Evolutionary conservation across 2,888 invertebrate species (phyloP), one percentile per base, ranked within the genome.

Genomic region (Cataglyphis rosenhaueri): DNA sequence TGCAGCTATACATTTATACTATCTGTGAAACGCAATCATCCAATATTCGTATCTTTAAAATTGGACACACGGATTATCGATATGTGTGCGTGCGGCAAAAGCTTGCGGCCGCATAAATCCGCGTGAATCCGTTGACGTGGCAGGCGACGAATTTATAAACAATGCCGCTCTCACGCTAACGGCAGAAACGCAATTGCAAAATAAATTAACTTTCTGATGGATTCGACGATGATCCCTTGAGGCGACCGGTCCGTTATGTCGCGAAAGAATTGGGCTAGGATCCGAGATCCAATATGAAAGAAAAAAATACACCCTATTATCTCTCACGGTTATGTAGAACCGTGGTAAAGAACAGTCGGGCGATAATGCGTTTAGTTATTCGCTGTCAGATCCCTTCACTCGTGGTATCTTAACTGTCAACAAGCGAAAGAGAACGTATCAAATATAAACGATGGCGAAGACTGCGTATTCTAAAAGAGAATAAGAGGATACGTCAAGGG

Each of bases 1-100:
- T 76, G 86, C 83, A 41, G 68, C 41, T 68, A 68, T 83, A 87
- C 79, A 86, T 88, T 89, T 89, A 89, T 91, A 91, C 89, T 88
- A 44, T n/a, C 48, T 92, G 92, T 92, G 92, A 92, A 92, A 88
- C 81, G 88, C 86, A 86, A 75, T 74, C 82, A 66, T 44, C 73
- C 61, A 74, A 73, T 66, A 81, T 70, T 74, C 74, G 76, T 76
- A 70, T 65, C 65, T n/a, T 65, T 38, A 55, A 12, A 32, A 9
- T 25, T 35, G 32, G 1, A 21, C 48, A 5, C 74, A 18, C 6
- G 29, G 29, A 15, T 5, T 18, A 15, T 44, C 61, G 32, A 32
- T 5, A 25, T 29, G 29, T 29, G 15, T 15, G 35, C 35, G 35
- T 48, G 48, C 64, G 52, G 5, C 18, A 0, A 48, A 12, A 29